Percentiles rank a stretch among this genome's conserved stretches.
phyloP scores from a whole-genome alignment of 2,113 vertebrate genomes.

The Aspidoscelis tigris region DNA sequence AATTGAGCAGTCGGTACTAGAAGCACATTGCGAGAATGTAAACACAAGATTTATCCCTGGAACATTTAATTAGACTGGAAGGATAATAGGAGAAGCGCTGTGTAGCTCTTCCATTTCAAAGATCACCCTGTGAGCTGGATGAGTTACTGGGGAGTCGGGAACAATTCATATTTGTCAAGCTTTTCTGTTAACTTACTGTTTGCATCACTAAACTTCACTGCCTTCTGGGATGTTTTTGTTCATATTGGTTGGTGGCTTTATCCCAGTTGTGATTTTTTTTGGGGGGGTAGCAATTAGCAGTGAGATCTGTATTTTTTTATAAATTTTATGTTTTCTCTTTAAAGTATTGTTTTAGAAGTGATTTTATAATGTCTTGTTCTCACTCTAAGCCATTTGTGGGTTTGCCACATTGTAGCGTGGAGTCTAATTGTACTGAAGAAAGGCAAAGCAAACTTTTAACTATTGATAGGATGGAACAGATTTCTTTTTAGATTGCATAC shows the following conservation, averaged over 20 bases:
- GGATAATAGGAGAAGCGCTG: slow-evolving; percentile 65
- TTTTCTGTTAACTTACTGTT: slow-evolving; percentile 6
- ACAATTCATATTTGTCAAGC: slow-evolving; percentile 49
- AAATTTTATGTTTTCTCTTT: background rate
- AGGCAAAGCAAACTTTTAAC: background rate
- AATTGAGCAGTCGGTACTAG: slow-evolving; percentile 62
- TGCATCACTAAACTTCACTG: slow-evolving; percentile 1
- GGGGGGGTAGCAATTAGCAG: background rate
- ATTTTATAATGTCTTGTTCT: background rate
- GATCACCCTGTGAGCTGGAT: slow-evolving; percentile 43
- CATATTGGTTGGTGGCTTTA: background rate
- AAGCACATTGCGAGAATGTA: slow-evolving; percentile 60
- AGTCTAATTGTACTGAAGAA: background rate
- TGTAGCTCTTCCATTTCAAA: slow-evolving; percentile 60
- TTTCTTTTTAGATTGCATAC: no score
- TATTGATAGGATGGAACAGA: no score
- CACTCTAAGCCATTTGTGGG: background rate
- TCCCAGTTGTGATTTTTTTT: background rate
- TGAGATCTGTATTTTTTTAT: slow-evolving; percentile 3
- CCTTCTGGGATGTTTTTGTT: background rate
- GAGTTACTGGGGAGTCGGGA: slow-evolving; percentile 44
- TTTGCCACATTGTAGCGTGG: background rate
- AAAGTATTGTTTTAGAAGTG: background rate
- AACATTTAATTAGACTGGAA: slow-evolving; percentile 75
- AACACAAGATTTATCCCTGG: slow-evolving; percentile 69